Percentiles rank a stretch among this genome's conserved stretches.
These are phyloP conservation scores for Podiceps cristatus DNA, from an alignment of 2,113 vertebrate species.

Conservation along the genomic window DNA sequence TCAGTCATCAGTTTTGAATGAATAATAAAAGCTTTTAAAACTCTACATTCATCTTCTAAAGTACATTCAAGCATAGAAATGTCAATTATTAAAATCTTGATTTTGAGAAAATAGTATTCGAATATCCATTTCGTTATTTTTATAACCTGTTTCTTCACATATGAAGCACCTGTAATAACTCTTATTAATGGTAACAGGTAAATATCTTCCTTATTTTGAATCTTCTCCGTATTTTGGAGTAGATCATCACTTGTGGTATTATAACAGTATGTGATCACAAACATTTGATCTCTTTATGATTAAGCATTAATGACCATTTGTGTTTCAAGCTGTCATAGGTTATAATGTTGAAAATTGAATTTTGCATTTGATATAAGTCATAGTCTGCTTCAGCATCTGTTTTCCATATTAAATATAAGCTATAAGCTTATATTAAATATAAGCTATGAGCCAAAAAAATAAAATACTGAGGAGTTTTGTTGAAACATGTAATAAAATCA, in stretches of 20 bases:
- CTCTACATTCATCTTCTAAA: background rate
- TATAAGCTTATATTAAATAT: slow-evolving; percentile 26
- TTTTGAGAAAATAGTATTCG: background rate
- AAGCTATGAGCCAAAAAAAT: background rate
- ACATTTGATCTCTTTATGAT: background rate
- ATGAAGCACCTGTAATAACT: background rate
- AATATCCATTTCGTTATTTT: background rate
- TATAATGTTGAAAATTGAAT: background rate
- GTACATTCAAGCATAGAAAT: background rate
- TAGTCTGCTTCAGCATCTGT: slow-evolving; percentile 12
- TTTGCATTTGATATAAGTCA: background rate
- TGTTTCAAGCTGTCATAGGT: background rate
- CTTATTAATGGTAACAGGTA: background rate
- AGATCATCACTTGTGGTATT: background rate
- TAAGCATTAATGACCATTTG: background rate
- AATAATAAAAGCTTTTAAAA: background rate
- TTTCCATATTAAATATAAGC: slow-evolving; percentile 21
- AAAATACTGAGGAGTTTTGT: slow-evolving; percentile 19
- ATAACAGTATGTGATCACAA: background rate
- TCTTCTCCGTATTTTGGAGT: background rate
- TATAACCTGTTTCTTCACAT: background rate
- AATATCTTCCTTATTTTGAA: background rate
- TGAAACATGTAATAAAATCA: slow-evolving; percentile 15
- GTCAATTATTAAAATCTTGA: background rate
- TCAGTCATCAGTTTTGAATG: background rate